Conservation (phyloP, 2,888 invertebrate genomes). For the Linnaemya tessellans region DNA sequence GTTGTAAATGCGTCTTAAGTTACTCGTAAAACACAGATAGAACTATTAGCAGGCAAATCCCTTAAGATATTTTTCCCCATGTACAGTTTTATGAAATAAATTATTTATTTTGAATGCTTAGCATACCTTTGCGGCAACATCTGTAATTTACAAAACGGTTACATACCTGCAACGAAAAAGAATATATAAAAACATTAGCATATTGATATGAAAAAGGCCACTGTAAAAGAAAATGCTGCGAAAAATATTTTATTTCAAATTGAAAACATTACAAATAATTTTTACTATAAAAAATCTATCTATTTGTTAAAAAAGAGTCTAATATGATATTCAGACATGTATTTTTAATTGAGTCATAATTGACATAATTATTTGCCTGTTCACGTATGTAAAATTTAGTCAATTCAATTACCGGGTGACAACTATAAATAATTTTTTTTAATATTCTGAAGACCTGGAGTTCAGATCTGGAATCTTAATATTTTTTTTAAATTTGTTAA, state of each 20-base stretch:
- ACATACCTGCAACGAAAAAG: conserved; percentile 44
- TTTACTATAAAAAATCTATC: too few species aligned
- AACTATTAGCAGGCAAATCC: not conserved
- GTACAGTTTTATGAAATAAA: not conserved
- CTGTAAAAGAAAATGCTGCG: not conserved
- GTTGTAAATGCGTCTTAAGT: not conserved
- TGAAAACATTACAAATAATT: too few species aligned
- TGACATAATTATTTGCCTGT: too few species aligned
- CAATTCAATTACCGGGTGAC: too few species aligned
- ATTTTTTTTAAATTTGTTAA: too few species aligned
- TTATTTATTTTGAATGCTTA: not conserved
- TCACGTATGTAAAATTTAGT: too few species aligned
- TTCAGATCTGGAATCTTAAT: too few species aligned
- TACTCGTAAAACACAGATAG: not conserved
- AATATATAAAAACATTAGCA: not conserved
- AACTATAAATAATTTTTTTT: too few species aligned
- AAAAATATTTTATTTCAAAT: not conserved
- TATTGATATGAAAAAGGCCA: not conserved
- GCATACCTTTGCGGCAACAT: conserved; percentile 3
- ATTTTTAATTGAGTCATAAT: too few species aligned
- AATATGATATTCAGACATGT: too few species aligned
- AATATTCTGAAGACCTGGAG: too few species aligned
- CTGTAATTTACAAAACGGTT: not conserved
- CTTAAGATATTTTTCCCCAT: not conserved
- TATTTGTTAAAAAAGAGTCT: too few species aligned